These are phyloP conservation scores for Eupithecia dodoneata DNA, from an alignment of 2,888 invertebrate genomes.

Conservation along the genomic window DNA sequence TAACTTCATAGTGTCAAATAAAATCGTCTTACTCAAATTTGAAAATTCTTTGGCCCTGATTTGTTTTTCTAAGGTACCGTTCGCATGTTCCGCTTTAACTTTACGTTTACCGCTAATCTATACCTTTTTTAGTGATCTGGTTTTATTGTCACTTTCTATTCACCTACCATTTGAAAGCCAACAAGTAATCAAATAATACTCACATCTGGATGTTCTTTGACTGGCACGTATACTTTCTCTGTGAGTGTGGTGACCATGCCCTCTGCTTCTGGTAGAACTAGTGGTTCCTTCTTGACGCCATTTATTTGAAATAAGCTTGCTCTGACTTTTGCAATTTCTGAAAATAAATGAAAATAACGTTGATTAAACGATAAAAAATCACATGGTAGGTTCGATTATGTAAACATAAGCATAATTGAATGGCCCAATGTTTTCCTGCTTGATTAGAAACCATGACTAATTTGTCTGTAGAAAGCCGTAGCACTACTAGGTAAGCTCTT, in stretches of 20 bases:
- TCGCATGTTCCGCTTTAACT: constrained; percentile 3
- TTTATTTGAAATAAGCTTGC: constrained; percentile 99
- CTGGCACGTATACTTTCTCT: constrained; percentile 99
- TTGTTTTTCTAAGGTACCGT: constrained; percentile 12
- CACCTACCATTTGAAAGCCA: not conserved
- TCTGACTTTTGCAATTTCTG: constrained; percentile 99
- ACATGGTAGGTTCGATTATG: not conserved
- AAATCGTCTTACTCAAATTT: not conserved
- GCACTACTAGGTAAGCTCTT: constrained; percentile 18
- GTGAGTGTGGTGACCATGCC: constrained; percentile 96
- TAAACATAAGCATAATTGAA: not conserved
- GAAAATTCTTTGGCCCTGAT: not conserved
- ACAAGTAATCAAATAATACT: constrained; percentile 79
- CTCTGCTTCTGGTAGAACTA: constrained; percentile 95
- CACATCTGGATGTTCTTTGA: constrained; percentile 99
- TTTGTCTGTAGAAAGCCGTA: constrained; percentile 1
- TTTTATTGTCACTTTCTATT: constrained; percentile 12
- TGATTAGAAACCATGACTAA: not conserved
- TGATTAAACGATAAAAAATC: not conserved
- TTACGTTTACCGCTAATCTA: constrained; percentile 12
- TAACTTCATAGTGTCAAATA: not conserved
- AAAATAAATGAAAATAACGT: constrained; percentile 73
- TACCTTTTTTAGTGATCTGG: constrained; percentile 12
- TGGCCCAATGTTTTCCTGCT: not conserved
- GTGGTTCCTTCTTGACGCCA: constrained; percentile 97